Base-by-base conservation (phyloP, 2,888 invertebrate species). In the Slavum lentiscoides region DNA sequence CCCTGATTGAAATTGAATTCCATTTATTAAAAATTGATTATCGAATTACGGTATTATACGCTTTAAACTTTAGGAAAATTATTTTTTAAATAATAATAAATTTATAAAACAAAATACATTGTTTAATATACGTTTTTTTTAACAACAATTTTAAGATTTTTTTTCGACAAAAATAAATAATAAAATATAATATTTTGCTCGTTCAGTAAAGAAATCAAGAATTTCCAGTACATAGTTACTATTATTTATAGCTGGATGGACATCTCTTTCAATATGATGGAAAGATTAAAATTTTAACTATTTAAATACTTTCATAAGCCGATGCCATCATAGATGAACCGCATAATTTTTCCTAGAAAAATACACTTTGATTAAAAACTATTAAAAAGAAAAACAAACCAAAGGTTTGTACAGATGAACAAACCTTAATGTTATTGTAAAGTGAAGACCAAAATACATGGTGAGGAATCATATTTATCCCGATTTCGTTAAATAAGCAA, bases 241-340 rank as follows among this genome's bases (percentile, higher is more conserved):
- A 66, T 68, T 53, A 53, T 53, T 49, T 23, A n/a, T 66, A 43
- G n/a, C n/a, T 61, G 13, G 23, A 61, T 4, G 23, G 23, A 61
- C 11, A 55, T 68, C 23, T 30, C 17, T 30, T 53, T 69, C 30
- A 21, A 13, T 68, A 13, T 30, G 1, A 1, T 53, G 7, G 9
- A 67, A 39, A 5, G 43, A 43, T 43, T 43, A 30, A 43, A 68
- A 68, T n/a, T 53, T 19, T 3, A 67, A 75, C 43, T 23, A 68
- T 55, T 39, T 72, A 80, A 30, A 80, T 80, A 39, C 80, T 80
- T 58, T 80, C 80, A 37, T 80, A 80, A 43, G 80, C 70, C 15
- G 80, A 72, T 58, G 80, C 80, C 80, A 80, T 80, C 43, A 55
- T 80, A 9, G 80, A 62, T 55, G 80, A 43, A 23, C 72, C 80